Evolutionary conservation across 2,797 vertebrate genomes (phyloP).

Genomic region (Eospalax fontanierii): DNA sequence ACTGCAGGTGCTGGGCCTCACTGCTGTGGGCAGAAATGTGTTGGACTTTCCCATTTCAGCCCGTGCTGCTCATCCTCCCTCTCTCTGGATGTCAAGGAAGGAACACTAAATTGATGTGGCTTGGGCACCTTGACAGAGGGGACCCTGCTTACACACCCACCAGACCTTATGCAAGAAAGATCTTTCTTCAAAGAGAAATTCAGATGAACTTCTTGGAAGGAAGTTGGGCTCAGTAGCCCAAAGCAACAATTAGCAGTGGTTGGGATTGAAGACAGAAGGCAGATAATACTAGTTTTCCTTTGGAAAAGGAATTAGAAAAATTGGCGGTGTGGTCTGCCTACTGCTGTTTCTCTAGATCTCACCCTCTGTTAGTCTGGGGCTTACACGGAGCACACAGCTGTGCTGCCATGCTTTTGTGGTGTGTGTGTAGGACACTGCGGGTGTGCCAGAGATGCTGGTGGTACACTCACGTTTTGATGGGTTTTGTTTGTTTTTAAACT

Average conservation of each 20-base stretch:
- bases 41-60: no score
- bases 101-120: not conserved
- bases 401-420: not conserved
- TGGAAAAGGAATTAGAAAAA: not conserved
- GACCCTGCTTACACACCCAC: not conserved
- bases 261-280: not conserved
- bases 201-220: no score
- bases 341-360: not conserved
- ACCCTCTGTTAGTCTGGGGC: not conserved
- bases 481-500: not conserved
- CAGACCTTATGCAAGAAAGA: not conserved
- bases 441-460: not conserved
- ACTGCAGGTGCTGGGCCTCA: no score
- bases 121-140: no score
- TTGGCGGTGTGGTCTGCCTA: no score
- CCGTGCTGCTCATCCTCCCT: rapidly evolving
- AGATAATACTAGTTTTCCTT: not conserved
- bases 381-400: not conserved
- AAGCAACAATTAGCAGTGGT: not conserved
- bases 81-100: no score
- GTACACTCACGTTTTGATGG: not conserved
- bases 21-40: not conserved
- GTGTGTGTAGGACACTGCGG: rapidly evolving
- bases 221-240: not conserved
- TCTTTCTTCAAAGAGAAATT: not conserved